Conservation (phyloP, 2,113 vertebrate species). For the Perognathus longimembris region DNA sequence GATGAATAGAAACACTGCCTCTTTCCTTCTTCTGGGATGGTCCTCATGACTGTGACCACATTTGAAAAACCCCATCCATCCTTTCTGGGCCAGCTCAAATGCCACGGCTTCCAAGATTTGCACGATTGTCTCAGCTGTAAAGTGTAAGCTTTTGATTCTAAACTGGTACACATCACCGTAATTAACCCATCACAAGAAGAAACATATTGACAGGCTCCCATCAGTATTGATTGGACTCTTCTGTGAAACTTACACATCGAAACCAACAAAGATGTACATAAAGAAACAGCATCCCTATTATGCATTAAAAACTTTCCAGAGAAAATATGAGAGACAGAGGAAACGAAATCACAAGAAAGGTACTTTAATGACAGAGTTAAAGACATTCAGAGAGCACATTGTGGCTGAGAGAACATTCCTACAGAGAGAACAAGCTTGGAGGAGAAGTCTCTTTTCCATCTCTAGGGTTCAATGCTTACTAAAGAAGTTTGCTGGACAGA, state of each 20-base stretch:
- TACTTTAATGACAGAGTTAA: not conserved
- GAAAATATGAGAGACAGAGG: not conserved
- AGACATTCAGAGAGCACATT: not conserved
- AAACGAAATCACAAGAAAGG: not conserved
- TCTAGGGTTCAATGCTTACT: not conserved
- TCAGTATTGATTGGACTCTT: not conserved
- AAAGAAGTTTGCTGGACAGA: not conserved
- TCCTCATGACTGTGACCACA: not conserved
- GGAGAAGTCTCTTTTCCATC: not conserved
- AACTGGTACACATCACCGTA: not conserved
- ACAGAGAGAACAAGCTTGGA: not conserved
- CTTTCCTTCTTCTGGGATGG: not conserved
- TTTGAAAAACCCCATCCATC: not conserved
- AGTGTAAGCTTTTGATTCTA: not conserved
- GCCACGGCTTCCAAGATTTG: not conserved
- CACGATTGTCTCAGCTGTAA: not conserved
- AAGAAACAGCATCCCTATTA: constrained; percentile 16
- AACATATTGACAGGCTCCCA: not conserved
- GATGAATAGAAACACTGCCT: not conserved
- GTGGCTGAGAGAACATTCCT: not conserved
- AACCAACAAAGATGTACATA: not conserved
- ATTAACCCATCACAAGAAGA: not conserved
- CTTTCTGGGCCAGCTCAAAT: not conserved
- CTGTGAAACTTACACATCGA: not conserved
- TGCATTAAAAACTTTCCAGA: not conserved